Evolutionary conservation across 2,888 invertebrate species (phyloP).

Genomic region (Apamea crenata): DNA sequence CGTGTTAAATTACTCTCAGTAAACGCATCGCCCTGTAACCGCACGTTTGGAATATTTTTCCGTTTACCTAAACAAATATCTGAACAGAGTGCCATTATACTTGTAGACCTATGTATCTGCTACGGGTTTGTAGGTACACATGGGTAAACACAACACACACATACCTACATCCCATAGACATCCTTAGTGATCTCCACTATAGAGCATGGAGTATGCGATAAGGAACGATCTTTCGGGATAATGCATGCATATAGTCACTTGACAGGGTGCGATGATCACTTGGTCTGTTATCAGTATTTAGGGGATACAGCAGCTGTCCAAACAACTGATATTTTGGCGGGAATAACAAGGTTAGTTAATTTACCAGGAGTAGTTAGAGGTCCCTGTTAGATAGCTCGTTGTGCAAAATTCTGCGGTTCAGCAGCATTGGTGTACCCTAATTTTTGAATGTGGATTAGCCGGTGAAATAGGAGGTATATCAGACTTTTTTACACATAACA

Average conservation of each 20-base stretch:
- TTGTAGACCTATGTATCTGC: neutral
- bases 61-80: neutral
- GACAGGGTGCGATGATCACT: conserved; percentile 38
- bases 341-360: conserved; percentile 9
- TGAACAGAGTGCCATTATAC: neutral
- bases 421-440: neutral
- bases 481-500: neutral
- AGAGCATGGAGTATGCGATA: conserved; percentile 43
- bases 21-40: neutral
- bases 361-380: neutral
- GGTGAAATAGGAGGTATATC: neutral
- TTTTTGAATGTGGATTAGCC: no score
- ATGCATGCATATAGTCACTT: conserved; percentile 60
- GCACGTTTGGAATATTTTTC: neutral
- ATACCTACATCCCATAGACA: conserved; percentile 7
- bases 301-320: conserved; percentile 45
- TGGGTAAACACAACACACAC: neutral
- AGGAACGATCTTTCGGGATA: conserved; percentile 51
- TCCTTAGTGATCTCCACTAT: conserved; percentile 21
- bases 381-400: neutral
- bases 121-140: neutral
- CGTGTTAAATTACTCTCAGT: neutral
- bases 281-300: conserved; percentile 42
- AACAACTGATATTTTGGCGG: conserved; percentile 35
- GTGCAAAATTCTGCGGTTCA: neutral